A percentile compares a stretch with the other conserved stretches of the same genome.
Conservation (phyloP, 2,888 invertebrate genomes). For the Tyria jacobaeae region DNA sequence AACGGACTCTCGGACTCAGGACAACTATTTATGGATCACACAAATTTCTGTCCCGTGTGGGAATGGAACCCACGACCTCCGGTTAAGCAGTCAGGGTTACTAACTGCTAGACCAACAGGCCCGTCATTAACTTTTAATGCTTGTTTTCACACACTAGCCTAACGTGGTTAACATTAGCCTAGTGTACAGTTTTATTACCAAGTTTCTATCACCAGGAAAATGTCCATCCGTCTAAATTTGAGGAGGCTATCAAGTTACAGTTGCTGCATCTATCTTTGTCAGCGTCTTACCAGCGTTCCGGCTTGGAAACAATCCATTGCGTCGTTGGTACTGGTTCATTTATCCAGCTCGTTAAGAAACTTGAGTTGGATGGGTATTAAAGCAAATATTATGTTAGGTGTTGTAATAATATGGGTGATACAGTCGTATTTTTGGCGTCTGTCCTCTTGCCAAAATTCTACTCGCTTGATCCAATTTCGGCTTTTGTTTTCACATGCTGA, state of each 20-base stretch:
- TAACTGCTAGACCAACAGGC: too few species aligned
- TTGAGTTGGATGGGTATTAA: constrained; percentile 11
- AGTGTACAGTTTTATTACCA: constrained; percentile 39
- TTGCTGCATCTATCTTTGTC: constrained; percentile 33
- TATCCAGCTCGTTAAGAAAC: constrained; percentile 13
- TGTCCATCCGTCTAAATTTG: constrained; percentile 26
- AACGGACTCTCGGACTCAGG: too few species aligned
- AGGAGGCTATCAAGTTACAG: constrained; percentile 42
- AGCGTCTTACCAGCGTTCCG: constrained; percentile 8
- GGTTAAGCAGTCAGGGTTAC: too few species aligned
- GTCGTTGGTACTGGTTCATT: constrained; percentile 15
- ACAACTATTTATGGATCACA: too few species aligned
- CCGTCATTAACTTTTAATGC: neutral
- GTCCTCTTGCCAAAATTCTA: constrained; percentile 66
- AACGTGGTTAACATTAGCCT: too few species aligned
- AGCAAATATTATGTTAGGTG: constrained; percentile 21
- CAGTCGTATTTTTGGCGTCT: constrained; percentile 63
- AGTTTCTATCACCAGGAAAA: constrained; percentile 44
- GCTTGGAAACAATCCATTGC: constrained; percentile 33
- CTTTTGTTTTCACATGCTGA: constrained; percentile 62
- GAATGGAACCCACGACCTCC: too few species aligned
- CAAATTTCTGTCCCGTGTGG: too few species aligned
- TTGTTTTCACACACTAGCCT: constrained; percentile 9
- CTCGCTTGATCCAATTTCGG: constrained; percentile 64
- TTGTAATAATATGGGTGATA: constrained; percentile 51